Evolutionary conservation across 1,140 invertebrate genomes (phyloP).

Genomic region (Drosophila kurseongensis): DNA sequence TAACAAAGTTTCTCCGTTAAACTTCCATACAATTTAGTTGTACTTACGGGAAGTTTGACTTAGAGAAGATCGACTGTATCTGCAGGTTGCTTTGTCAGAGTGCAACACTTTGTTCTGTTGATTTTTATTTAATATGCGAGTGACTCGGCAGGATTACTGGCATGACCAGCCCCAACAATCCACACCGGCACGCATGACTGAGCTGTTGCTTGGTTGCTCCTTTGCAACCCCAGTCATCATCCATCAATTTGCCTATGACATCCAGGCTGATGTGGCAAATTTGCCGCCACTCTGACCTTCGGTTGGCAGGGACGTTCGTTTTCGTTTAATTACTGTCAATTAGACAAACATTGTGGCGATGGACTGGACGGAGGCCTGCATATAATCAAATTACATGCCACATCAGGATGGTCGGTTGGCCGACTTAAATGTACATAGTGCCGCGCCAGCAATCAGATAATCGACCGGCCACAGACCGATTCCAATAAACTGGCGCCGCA

Average conservation of each 20-base stretch:
- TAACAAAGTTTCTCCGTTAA: slow-evolving; percentile 16
- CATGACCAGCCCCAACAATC: slow-evolving; percentile 40
- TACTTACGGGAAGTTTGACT: not conserved
- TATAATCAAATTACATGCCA: slow-evolving; percentile 63
- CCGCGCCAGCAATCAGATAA: slow-evolving; percentile 59
- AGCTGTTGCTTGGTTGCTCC: slow-evolving; percentile 30
- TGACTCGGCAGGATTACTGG: slow-evolving; percentile 55
- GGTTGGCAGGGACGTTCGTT: slow-evolving; percentile 1
- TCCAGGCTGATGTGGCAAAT: slow-evolving; percentile 53
- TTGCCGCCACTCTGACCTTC: slow-evolving; percentile 15
- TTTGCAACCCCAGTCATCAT: slow-evolving; percentile 45
- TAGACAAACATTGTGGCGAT: slow-evolving; percentile 61
- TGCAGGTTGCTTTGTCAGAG: slow-evolving; percentile 18
- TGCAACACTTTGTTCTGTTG: slow-evolving; percentile 63
- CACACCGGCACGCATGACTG: slow-evolving; percentile 50
- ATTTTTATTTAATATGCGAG: slow-evolving; percentile 44
- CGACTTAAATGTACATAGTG: slow-evolving; percentile 27
- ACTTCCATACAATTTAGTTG: slow-evolving; percentile 11
- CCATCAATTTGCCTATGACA: slow-evolving; percentile 62
- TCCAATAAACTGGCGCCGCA: slow-evolving; percentile 69
- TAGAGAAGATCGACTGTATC: slow-evolving; percentile 30
- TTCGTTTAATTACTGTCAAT: slow-evolving; percentile 73
- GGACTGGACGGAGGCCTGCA: slow-evolving; percentile 18
- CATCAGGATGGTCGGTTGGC: slow-evolving; percentile 12
- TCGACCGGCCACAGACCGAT: slow-evolving; percentile 53